Evolutionary conservation across 2,797 vertebrate species (phyloP), one percentile per base, ranked within the genome.

Genomic region (Gobionotothen gibberifrons): DNA sequence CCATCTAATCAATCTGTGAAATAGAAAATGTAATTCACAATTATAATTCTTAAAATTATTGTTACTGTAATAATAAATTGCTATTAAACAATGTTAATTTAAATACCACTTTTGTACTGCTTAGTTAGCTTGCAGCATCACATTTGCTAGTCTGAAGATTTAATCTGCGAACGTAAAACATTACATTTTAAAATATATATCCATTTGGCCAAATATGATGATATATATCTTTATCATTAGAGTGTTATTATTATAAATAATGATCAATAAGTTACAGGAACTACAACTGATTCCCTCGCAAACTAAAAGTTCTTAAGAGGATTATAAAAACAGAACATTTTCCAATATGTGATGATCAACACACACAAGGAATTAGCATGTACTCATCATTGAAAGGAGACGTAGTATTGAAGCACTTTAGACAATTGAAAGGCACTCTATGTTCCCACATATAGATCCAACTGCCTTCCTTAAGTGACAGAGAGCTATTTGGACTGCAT

Each of bases 341-440:
- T 72, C 2, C 53, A 40, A 62, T 70, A 54, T 69, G 13, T 54
- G 21, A 42, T 59, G 29, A 73, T 78, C 73, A 64, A 49, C 57
- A 53, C 51, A 74, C 51, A 58, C 9, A 43, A 26, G 14, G 49
- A 64, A 78, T 80, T 49, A 75, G 32, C 48, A 49, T 78, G 70
- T 60, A 26, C 53, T 58, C 17, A 39, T 64, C 29, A 55, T 73
- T 68, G 62, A 83, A 74, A 17, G 1, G 16, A 70, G 29, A 55
- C 21, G 55, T 16, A 16, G 8, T 60, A 17, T 56, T 49, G 36
- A 48, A 78, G 63, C 82, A 89, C 75, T 87, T 82, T 63, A 59
- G 52, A 56, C 78, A 78, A 86, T 82, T 86, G 81, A 84, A 79
- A 85, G 76, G 46, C 77, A 13, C 77, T 69, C 58, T 54, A 56